Conservation (phyloP, 2,888 invertebrate species). For the Calameuta idolon region DNA sequence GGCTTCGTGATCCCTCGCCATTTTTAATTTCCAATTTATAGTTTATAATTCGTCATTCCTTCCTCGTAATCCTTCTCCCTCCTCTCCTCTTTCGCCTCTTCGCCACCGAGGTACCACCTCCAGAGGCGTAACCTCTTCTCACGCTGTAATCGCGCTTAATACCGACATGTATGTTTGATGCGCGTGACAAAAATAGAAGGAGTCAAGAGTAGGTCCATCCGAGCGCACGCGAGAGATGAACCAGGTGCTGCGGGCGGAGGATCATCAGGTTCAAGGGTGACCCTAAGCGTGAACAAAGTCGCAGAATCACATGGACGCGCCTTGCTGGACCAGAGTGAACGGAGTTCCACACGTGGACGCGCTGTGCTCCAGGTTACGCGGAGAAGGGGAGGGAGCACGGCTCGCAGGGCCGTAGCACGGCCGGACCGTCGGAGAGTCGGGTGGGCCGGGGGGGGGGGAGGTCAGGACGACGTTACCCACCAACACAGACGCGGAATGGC, state of each 20-base stretch:
- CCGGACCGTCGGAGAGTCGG: not conserved
- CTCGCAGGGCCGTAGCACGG: not conserved
- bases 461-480: constrained; percentile 36
- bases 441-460: constrained; percentile 15
- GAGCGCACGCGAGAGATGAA: not conserved
- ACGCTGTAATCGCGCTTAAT: constrained; percentile 37
- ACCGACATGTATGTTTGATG: constrained; percentile 28
- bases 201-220: not conserved
- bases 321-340: not conserved
- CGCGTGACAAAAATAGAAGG: constrained; percentile 43
- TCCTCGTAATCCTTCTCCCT: not conserved
- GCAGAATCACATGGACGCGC: not conserved
- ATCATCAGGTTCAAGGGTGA: not conserved
- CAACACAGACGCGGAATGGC: constrained; percentile 59
- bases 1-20: not conserved
- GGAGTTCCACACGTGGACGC: not conserved
- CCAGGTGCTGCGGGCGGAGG: not conserved
- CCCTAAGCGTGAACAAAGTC: not conserved
- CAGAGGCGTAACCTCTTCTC: constrained; percentile 25
- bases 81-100: not conserved
- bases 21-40: not conserved
- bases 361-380: not conserved
- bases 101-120: not conserved
- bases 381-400: not conserved
- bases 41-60: constrained; percentile 14